Conservation (phyloP, 2,113 vertebrate species). For the Sorex araneus region DNA sequence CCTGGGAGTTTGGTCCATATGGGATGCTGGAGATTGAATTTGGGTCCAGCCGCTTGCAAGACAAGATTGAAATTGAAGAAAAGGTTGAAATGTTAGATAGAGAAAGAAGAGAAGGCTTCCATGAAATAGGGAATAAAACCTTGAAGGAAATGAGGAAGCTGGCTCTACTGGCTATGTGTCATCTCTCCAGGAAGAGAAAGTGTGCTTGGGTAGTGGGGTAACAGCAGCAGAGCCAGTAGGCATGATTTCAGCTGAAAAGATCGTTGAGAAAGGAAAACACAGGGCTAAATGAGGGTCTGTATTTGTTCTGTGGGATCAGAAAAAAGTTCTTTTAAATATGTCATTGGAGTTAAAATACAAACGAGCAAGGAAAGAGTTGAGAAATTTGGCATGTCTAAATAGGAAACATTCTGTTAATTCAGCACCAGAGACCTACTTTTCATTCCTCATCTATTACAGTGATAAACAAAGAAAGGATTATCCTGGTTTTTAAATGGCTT, state of each 20-base stretch:
- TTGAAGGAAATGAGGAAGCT: not conserved
- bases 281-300: not conserved
- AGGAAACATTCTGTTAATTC: slow-evolving; percentile 44
- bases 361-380: not conserved
- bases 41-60: not conserved
- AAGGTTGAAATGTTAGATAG: not conserved
- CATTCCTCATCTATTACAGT: slow-evolving; percentile 1
- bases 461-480: slow-evolving; percentile 39
- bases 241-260: slow-evolving; percentile 24
- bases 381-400: slow-evolving; percentile 20
- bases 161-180: slow-evolving; percentile 13
- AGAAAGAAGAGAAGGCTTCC: not conserved
- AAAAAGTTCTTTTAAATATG: not conserved
- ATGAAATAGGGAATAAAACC: not conserved
- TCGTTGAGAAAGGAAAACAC: slow-evolving; percentile 42
- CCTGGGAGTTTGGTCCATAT: too few species aligned
- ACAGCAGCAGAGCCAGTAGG: slow-evolving; percentile 10
- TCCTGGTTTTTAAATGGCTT: too few species aligned
- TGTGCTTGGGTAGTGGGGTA: slow-evolving; percentile 33
- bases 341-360: not conserved
- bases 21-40: too few species aligned
- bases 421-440: slow-evolving; percentile 25
- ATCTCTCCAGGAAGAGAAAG: not conserved
- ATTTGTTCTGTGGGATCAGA: slow-evolving; percentile 32
- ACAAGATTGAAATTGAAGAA: not conserved